phyloP scores from a whole-genome alignment of 2,113 vertebrate genomes.

The Mormoops blainvillei region DNA sequence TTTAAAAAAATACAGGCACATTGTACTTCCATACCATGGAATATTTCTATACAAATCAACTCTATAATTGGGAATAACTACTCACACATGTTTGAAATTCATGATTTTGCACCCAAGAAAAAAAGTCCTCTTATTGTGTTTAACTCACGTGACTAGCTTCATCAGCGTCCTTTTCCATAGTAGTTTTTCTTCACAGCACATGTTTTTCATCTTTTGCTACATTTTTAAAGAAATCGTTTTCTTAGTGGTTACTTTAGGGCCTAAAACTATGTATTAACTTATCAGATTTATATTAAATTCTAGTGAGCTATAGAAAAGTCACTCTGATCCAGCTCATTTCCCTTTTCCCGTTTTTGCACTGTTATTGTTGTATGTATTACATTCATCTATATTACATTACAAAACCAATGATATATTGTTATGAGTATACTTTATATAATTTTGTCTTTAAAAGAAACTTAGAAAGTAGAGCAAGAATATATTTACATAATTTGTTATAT shows the following conservation, averaged over 20 bases:
- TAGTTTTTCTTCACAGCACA: neutral
- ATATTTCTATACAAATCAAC: neutral
- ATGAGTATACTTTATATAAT: neutral
- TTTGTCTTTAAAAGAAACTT: neutral
- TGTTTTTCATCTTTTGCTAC: neutral
- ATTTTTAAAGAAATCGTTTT: neutral
- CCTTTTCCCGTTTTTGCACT: neutral
- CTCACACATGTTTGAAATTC: too few relatives aligned
- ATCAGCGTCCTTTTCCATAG: neutral
- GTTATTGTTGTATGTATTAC: neutral
- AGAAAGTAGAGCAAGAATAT: neutral
- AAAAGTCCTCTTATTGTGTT: neutral
- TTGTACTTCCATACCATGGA: neutral
- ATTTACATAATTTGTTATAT: neutral
- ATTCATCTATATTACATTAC: neutral
- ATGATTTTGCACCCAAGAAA: neutral
- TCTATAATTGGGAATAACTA: neutral
- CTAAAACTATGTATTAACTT: neutral
- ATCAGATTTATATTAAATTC: neutral
- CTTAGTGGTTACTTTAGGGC: neutral
- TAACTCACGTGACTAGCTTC: neutral
- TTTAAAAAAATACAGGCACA: neutral
- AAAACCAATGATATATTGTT: neutral
- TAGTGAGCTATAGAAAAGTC: neutral
- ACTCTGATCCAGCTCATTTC: neutral